Conservation (phyloP, 2,888 invertebrate genomes). For the Macrophya alboannulata region DNA sequence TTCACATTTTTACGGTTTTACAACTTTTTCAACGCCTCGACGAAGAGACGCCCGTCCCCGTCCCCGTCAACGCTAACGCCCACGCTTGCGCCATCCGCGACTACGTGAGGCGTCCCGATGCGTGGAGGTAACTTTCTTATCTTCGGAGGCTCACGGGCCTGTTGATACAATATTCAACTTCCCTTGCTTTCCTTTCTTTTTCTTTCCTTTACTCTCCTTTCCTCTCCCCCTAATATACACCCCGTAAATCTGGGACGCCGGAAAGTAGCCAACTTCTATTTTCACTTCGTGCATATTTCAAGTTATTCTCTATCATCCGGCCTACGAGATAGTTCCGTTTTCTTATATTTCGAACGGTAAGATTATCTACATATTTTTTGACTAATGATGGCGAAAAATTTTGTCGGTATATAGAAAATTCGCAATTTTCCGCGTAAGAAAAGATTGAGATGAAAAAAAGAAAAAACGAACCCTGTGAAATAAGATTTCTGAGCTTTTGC, state of each 20-base stretch:
- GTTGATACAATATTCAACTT: conserved; percentile 53
- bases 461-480: neutral
- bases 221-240: neutral
- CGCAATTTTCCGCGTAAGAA: neutral
- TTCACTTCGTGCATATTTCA: conserved; percentile 9
- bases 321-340: neutral
- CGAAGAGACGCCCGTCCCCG: neutral
- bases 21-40: conserved; percentile 38
- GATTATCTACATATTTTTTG: neutral
- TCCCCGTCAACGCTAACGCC: no score
- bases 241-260: neutral
- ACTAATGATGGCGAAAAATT: neutral
- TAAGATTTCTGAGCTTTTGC: neutral
- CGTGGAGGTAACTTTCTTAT: conserved; percentile 46
- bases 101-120: conserved; percentile 12
- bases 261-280: conserved; percentile 15
- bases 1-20: conserved; percentile 39
- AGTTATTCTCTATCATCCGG: neutral
- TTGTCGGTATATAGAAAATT: no score
- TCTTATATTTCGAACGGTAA: neutral
- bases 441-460: neutral
- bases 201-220: neutral
- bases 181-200: neutral
- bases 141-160: conserved; percentile 17
- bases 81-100: neutral